Base-by-base conservation (phyloP, 64 coral and sea anemone genomes). In the Montipora efflorescens region DNA sequence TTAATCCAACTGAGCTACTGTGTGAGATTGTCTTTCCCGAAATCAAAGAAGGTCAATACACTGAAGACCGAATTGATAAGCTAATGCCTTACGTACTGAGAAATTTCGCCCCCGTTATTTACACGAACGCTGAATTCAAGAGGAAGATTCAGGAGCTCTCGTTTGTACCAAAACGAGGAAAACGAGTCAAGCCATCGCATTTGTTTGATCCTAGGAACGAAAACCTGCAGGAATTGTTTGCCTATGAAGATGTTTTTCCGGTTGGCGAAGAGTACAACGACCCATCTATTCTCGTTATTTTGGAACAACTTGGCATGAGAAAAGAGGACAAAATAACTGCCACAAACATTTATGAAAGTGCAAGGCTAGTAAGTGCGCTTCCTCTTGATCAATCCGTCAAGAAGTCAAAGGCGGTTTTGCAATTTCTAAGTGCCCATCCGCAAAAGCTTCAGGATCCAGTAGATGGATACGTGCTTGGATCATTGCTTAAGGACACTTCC, bases 291-390 rank as follows among this genome's bases (percentile, higher is more conserved):
- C 77, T 91, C 5, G 67, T 49, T 4, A 52, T 91, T 7, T 51
- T 97, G 68, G 58, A 62, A 57, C 48, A 89, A 73, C 82, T 97
- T 55, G 95, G 95, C 58, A 78, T 97, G 67, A 97, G 91, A 50
- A 71, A 48, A 48, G 89, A 91, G 57, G n/a, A 50, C 16, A 75
- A 71, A 7, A 50, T 97, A 48, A 97, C 88, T 19, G 67, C 77
- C 18, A 59, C 36, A 28, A 69, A 91, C 45, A 28, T 97, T 5
- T 81, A 91, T 16, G 7, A 50, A 74, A 94, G 95, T 67, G 95
- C 90, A 10, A 74, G 55, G 1, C 1, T 76, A 47, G 70, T 97
- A n/a, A 77, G 19, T 22, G 18, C 3, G 14, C 87, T 97, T 51
- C 2, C 47, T 15, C 18, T 89, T 12, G 15, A 15, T 3, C 47